Percentiles rank a stretch among this genome's conserved stretches.
phyloP scores from a whole-genome alignment of 2,113 vertebrate species.

The Anas platyrhynchos region DNA sequence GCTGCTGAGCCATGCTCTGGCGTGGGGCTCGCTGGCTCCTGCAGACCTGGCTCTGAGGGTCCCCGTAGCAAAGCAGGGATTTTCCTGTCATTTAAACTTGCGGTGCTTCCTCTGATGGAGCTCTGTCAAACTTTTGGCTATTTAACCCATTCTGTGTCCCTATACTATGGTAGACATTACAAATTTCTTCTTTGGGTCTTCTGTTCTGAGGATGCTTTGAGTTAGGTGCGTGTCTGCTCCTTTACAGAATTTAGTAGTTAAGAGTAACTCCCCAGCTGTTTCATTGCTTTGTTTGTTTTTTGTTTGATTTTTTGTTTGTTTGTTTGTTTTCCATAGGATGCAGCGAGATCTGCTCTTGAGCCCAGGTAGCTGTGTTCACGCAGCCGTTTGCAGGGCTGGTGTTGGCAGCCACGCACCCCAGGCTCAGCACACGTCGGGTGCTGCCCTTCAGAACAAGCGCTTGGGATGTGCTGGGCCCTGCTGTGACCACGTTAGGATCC shows the following conservation, averaged over 20 bases:
- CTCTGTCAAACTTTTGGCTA: background rate
- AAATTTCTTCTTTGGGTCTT: background rate
- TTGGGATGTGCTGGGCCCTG: background rate
- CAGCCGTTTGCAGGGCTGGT: background rate
- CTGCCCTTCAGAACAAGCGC: background rate
- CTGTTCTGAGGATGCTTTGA: background rate
- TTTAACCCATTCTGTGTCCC: background rate
- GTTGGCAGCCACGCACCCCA: background rate
- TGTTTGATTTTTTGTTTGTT: no score
- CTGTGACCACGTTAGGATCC: background rate
- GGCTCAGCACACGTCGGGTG: background rate
- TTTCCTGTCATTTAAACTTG: background rate
- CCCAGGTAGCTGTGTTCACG: background rate
- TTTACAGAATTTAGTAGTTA: background rate
- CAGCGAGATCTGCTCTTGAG: background rate
- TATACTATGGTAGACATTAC: background rate
- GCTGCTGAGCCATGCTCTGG: background rate
- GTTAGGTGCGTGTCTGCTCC: background rate
- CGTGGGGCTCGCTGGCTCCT: background rate
- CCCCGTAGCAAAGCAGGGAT: background rate
- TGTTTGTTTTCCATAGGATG: background rate
- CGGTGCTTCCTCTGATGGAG: background rate
- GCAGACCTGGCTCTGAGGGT: background rate
- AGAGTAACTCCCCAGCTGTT: constrained; percentile 6
- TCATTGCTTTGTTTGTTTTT: background rate